Evolutionary conservation across 2,888 invertebrate genomes (phyloP), one percentile per base, ranked within the genome.

Genomic region (Gymnocheta viridis): DNA sequence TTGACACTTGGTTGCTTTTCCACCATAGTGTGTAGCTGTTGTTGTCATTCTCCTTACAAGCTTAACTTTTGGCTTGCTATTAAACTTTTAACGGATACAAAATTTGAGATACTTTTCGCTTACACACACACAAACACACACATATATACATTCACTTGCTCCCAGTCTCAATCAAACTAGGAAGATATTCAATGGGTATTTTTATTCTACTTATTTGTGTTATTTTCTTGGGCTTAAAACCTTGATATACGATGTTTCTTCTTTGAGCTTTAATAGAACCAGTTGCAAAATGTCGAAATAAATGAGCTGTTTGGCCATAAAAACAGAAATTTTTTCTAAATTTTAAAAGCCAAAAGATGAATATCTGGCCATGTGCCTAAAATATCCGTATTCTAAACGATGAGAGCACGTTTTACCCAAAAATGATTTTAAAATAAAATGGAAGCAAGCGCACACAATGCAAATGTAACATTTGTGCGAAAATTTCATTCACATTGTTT

Each of bases 41-140:
- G 19, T 38, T 44, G n/a, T 17, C n/a, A 47, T 56, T 60, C 44
- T 47, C 62, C 62, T 77, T 49, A 54, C 80, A 60, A 51, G 58
- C 47, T 73, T 60, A 67, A 80, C 80, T 80, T 80, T 80, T 80
- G 72, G 72, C 38, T 60, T 51, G 19, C 49, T 10, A 14, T 47
- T 35, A 32, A 79, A 66, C 54, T 56, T 78, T 62, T 10, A 64
- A 81, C 60, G 56, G 41, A 32, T 73, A 60, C 72, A 60, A 38
- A 79, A 27, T 38, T 27, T 17, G 1, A 54, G 44, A 10, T 22
- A n/a, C 41, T 70, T 41, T 51, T 1, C n/a, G n/a, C 24, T 19
- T n/a, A 44, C 17, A 49, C 17, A 14, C 49, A 27, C 19, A 24
- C 54, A 35, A 17, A 1, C 14, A n/a, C 22, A 17, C 60, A 35